Evolutionary conservation across 2,888 invertebrate genomes (phyloP).

Genomic region (Artemia sinica): DNA sequence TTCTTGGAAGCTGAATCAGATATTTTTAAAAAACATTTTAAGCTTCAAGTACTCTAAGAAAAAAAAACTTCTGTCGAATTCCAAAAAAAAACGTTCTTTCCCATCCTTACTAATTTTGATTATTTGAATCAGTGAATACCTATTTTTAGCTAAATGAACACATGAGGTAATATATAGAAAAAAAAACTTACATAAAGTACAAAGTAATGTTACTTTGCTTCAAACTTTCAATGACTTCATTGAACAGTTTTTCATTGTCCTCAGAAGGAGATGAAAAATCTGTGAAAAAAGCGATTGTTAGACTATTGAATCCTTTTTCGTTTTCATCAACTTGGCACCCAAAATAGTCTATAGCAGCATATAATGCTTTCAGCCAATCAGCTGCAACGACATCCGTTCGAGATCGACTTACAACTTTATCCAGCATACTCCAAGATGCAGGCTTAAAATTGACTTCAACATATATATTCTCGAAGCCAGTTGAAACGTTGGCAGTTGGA

Average conservation of each 20-base stretch:
- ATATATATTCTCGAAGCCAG: background rate
- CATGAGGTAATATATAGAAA: too few species aligned
- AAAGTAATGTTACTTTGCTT: background rate
- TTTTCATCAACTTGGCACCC: conserved; percentile 1
- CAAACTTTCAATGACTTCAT: background rate
- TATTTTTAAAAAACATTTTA: too few species aligned
- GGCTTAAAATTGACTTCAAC: background rate
- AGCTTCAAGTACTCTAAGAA: too few species aligned
- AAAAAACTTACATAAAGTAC: conserved; percentile 5
- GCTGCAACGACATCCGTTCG: background rate
- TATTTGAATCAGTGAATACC: too few species aligned
- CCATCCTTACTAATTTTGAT: too few species aligned
- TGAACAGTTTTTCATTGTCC: background rate
- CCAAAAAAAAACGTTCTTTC: too few species aligned
- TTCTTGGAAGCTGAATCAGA: too few species aligned
- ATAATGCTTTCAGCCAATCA: conserved; percentile 7
- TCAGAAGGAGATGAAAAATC: background rate
- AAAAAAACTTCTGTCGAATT: too few species aligned
- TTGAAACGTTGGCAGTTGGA: background rate
- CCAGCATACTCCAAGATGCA: background rate
- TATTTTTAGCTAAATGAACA: too few species aligned
- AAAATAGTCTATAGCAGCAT: background rate
- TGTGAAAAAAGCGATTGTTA: background rate
- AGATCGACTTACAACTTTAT: background rate
- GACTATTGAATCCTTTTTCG: background rate